Conservation (phyloP, 2,888 invertebrate genomes). For the Mythimna pallens region DNA sequence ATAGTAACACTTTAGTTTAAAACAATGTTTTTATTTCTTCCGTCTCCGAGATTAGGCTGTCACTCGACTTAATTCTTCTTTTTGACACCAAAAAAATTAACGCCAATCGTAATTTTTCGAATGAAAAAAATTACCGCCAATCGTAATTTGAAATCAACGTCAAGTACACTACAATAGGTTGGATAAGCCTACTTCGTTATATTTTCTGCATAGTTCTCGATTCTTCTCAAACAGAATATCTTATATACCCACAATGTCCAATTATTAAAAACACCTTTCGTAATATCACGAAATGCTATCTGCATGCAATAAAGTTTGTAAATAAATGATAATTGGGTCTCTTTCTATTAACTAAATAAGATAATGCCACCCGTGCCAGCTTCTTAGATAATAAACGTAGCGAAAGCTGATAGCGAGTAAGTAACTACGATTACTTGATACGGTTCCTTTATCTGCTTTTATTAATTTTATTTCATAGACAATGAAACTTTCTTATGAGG, state of each 20-base stretch:
- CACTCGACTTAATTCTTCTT: not conserved
- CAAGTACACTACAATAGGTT: not conserved
- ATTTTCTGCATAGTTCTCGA: not conserved
- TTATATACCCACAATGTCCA: not conserved
- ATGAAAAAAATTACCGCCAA: too few relatives aligned
- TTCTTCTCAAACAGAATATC: not conserved
- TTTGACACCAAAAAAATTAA: not conserved
- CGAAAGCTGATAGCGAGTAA: constrained; percentile 15
- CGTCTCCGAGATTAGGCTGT: not conserved
- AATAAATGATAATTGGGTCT: constrained; percentile 35
- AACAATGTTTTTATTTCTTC: not conserved
- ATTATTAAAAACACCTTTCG: constrained; percentile 34
- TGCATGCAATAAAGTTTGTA: constrained; percentile 27
- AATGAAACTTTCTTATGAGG: not conserved
- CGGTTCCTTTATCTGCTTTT: not conserved
- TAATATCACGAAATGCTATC: constrained; percentile 19
- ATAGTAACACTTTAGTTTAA: constrained; percentile 7
- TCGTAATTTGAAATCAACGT: not conserved
- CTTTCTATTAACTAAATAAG: constrained; percentile 29
- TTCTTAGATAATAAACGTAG: constrained; percentile 24
- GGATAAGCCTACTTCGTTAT: not conserved
- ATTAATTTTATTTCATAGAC: not conserved
- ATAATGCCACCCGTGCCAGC: constrained; percentile 12
- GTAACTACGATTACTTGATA: not conserved
- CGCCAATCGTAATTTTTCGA: not conserved